phyloP scores from a whole-genome alignment of 2,888 invertebrate species.

The Cactoblastis cactorum region DNA sequence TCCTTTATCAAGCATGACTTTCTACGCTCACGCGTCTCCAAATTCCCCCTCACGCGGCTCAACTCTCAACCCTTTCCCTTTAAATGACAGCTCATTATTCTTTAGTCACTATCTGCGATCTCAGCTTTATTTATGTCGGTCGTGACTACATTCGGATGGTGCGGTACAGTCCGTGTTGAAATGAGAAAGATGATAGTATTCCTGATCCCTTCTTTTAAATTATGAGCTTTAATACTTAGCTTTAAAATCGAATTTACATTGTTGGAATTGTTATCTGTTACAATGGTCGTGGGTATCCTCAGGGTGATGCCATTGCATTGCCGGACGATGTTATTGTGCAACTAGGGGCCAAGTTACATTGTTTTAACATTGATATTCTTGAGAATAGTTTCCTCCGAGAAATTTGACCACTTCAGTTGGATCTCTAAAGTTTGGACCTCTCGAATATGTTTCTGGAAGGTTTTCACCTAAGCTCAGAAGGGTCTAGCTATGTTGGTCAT shows the following conservation, averaged over 20 bases:
- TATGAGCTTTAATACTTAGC: slow-evolving; percentile 19
- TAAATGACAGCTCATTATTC: slow-evolving; percentile 30
- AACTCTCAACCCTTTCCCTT: slow-evolving; percentile 31
- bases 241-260: not conserved
- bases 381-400: slow-evolving; percentile 27
- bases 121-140: slow-evolving; percentile 67
- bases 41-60: not conserved
- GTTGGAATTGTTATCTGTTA: slow-evolving; percentile 26
- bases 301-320: slow-evolving; percentile 39
- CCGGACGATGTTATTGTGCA: slow-evolving; percentile 49
- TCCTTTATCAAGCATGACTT: slow-evolving; percentile 35
- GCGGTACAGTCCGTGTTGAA: slow-evolving; percentile 48
- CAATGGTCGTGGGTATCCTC: slow-evolving; percentile 31
- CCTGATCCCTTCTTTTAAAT: slow-evolving; percentile 14
- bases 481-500: slow-evolving; percentile 30
- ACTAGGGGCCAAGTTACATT: slow-evolving; percentile 46
- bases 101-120: slow-evolving; percentile 38
- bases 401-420: slow-evolving; percentile 23
- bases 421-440: not conserved
- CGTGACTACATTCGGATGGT: slow-evolving; percentile 54
- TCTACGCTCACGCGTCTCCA: slow-evolving; percentile 60
- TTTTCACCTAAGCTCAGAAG: slow-evolving; percentile 9
- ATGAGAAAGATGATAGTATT: slow-evolving; percentile 47
- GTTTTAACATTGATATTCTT: slow-evolving; percentile 36
- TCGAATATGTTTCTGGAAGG: slow-evolving; percentile 12